phyloP scores from a whole-genome alignment of 1,140 invertebrate species.

The Pollicipes pollicipes region DNA sequence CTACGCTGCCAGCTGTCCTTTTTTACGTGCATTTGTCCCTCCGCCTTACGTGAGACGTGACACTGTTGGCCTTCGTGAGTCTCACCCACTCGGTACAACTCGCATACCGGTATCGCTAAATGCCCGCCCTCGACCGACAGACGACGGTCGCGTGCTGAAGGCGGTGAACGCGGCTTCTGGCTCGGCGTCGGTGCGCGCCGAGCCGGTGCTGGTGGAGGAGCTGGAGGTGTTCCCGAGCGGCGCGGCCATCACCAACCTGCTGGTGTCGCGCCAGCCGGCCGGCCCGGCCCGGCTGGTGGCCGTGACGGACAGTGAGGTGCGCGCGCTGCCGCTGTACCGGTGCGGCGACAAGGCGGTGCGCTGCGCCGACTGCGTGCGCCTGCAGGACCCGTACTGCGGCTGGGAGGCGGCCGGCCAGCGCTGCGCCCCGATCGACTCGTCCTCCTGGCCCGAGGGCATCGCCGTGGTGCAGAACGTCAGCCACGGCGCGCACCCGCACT shows the following conservation, averaged over 20 bases:
- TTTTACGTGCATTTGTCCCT: too few species aligned
- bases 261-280: constrained; percentile 34
- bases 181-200: constrained; percentile 43
- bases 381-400: constrained; percentile 95
- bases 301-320: constrained; percentile 68
- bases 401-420: constrained; percentile 63
- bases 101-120: too few species aligned
- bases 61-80: too few species aligned
- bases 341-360: constrained; percentile 33
- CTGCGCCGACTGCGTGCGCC: constrained; percentile 63
- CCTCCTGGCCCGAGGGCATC: constrained; percentile 7
- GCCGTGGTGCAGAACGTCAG: constrained; percentile 56
- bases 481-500: constrained; percentile 58
- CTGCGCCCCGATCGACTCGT: constrained; percentile 40
- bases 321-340: constrained; percentile 66
- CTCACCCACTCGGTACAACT: too few species aligned
- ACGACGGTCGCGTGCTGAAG: constrained; percentile 36
- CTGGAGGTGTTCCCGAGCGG: constrained; percentile 50
- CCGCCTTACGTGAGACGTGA: too few species aligned
- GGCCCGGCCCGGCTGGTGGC: constrained; percentile 56
- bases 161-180: constrained; percentile 31
- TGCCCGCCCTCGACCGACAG: constrained; percentile 22
- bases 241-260: constrained; percentile 44
- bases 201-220: constrained; percentile 67
- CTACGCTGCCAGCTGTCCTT: too few species aligned